These are phyloP conservation scores for Chauna torquata DNA, from an alignment of 2,113 vertebrate species.

Conservation along the genomic window DNA sequence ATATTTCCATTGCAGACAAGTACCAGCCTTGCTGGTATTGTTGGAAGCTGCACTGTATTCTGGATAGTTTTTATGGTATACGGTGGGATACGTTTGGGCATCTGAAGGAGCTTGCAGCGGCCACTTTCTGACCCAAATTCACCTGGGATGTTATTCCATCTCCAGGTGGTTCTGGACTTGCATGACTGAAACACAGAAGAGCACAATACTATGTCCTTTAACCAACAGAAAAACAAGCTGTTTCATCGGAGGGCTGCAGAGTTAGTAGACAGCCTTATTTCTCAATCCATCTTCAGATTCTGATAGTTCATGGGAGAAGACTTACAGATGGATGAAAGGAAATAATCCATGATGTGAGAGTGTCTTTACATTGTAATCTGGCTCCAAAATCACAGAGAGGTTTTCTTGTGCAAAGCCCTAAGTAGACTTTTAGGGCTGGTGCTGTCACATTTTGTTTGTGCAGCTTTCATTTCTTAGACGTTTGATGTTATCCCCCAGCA, in stretches of 20 bases:
- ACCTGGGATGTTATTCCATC: neutral
- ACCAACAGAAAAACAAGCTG: neutral
- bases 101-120: neutral
- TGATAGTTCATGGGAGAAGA: neutral
- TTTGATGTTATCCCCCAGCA: neutral
- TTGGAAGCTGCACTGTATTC: neutral
- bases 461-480: neutral
- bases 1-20: constrained; percentile 20
- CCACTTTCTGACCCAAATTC: neutral
- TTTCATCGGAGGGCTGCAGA: neutral
- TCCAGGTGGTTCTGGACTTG: neutral
- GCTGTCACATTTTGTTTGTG: neutral
- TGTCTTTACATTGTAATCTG: neutral
- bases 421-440: neutral
- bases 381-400: neutral
- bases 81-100: neutral
- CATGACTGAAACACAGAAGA: neutral
- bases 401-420: neutral
- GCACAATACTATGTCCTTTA: neutral
- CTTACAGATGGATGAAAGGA: neutral
- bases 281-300: neutral
- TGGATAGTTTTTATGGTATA: neutral
- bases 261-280: neutral
- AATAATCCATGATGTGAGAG: neutral
- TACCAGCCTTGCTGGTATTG: constrained; percentile 19